A percentile compares a stretch with the other conserved stretches of the same genome.
Conservation (phyloP, 2,797 vertebrate species). For the Melanotaenia pygmaea region DNA sequence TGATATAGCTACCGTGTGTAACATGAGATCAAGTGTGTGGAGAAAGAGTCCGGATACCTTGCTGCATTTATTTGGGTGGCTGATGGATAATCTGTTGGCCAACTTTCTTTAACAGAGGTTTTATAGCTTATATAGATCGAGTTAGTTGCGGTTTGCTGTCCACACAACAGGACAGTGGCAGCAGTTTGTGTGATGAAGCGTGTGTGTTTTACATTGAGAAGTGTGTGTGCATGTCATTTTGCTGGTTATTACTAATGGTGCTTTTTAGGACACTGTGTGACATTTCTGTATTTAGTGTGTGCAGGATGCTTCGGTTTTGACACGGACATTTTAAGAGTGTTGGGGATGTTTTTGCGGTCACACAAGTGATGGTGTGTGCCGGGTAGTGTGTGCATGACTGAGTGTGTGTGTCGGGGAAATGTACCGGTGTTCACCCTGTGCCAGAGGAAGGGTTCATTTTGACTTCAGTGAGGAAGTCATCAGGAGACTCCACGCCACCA, state of each 20-base stretch:
- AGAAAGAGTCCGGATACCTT: slow-evolving; percentile 50
- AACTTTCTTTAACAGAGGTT: slow-evolving; percentile 51
- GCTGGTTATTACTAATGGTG: neutral
- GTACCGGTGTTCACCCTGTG: slow-evolving; percentile 84
- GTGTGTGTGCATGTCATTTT: slow-evolving; percentile 6
- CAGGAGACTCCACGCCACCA: slow-evolving; percentile 79
- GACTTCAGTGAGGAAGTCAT: slow-evolving; percentile 88
- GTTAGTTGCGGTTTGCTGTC: slow-evolving; percentile 7
- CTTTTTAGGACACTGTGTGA: slow-evolving; percentile 18
- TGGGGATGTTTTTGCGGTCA: slow-evolving; percentile 22
- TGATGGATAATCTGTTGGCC: slow-evolving; percentile 41
- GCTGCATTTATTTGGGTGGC: slow-evolving; percentile 33
- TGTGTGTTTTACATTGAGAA: slow-evolving; percentile 4
- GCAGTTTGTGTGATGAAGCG: slow-evolving; percentile 15
- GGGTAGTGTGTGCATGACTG: slow-evolving; percentile 53
- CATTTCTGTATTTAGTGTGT: neutral
- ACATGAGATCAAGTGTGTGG: slow-evolving; percentile 42
- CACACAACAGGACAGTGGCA: neutral
- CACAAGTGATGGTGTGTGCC: slow-evolving; percentile 33
- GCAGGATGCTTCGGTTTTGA: neutral
- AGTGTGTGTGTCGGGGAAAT: slow-evolving; percentile 74
- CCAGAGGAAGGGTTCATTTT: slow-evolving; percentile 85
- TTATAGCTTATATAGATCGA: slow-evolving; percentile 8
- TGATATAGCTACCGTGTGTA: slow-evolving; percentile 50
- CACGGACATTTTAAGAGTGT: slow-evolving; percentile 8